Base-by-base conservation (phyloP, 2,113 vertebrate species). In the Lampris megalopsis region DNA sequence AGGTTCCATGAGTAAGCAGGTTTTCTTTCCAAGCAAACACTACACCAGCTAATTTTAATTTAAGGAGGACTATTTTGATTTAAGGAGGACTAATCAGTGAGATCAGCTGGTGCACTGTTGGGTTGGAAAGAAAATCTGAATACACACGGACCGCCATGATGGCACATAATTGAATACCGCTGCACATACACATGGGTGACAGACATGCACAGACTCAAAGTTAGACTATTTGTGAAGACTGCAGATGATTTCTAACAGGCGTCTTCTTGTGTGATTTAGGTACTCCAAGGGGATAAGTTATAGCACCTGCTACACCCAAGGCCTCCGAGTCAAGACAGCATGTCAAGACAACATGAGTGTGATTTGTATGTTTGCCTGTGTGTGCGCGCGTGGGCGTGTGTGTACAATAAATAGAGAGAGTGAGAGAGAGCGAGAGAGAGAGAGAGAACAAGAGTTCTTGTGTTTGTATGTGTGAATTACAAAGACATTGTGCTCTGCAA, bases 281-380 rank as follows among this genome's bases (percentile, higher is more conserved):
- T 98, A 93, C 96, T 98, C 91, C 96, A 96, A 95, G 95, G 95
- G 90, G 96, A 97, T 96, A 98, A 98, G 84, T 94, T 96, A 73
- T 98, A 98, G 94, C 92, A 90, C 81, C 79, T 50, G 75, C 88
- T 79, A 66, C 42, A 38, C 82, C 61, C 48, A 6, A 78, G 71
- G 67, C 75, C 70, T 72, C 75, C 54, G 65, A 83, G 42, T 38
- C 64, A 57, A 86, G 80, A 77, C 77, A 88, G 73, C 79, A 77
- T 85, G 80, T 62, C 74, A 84, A 24, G 24, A 24, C 24, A 24
- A 24, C 24, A 69, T 69, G 76, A 61, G 77, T 84, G 86, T 61
- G 66, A 77, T 68, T 60, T 67, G 60, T 73, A 49, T 83, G 71
- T 78, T 40, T 74, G 38, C 82, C 9, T 78, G 60, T 52, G 4